These are phyloP conservation scores for Lordiphosa andalusiaca DNA, from an alignment of 2,888 invertebrate genomes.

Conservation along the genomic window DNA sequence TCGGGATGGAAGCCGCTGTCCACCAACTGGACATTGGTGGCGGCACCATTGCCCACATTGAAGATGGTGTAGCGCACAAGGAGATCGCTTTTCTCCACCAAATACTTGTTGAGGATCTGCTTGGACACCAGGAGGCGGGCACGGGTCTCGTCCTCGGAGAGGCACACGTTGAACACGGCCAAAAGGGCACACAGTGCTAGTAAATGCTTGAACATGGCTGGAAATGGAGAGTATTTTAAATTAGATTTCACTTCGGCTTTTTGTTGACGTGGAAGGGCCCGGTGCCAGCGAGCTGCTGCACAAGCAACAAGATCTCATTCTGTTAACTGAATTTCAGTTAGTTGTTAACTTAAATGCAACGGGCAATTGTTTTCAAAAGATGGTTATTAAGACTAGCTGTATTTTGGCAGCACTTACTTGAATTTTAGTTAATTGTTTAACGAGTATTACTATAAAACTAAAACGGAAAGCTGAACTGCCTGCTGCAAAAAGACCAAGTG, in stretches of 20 bases:
- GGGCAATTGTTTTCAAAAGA: neutral
- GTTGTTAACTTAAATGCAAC: slow-evolving; percentile 6
- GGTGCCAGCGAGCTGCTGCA: neutral
- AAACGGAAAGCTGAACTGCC: slow-evolving; percentile 10
- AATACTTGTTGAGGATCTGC: slow-evolving; percentile 72
- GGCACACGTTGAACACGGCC: slow-evolving; percentile 92
- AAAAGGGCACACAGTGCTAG: slow-evolving; percentile 62
- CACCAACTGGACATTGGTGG: slow-evolving; percentile 88
- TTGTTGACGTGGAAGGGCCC: slow-evolving; percentile 75
- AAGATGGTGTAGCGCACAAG: no score
- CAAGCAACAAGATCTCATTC: slow-evolving; percentile 9
- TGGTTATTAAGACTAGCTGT: neutral
- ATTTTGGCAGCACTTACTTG: slow-evolving; percentile 49
- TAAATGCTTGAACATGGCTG: slow-evolving; percentile 63
- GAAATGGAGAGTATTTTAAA: slow-evolving; percentile 19
- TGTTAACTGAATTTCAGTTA: neutral
- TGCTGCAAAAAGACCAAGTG: neutral
- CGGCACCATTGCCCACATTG: no score
- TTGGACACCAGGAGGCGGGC: slow-evolving; percentile 95
- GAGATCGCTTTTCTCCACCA: no score
- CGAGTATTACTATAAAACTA: slow-evolving; percentile 41
- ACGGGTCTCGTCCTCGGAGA: slow-evolving; percentile 84
- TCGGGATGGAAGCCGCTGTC: slow-evolving; percentile 96
- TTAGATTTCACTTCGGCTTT: slow-evolving; percentile 37
- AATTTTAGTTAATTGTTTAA: slow-evolving; percentile 34